Evolutionary conservation across 2,113 vertebrate species (phyloP), one percentile per base, ranked within the genome.

Genomic region (Globicephala melas): DNA sequence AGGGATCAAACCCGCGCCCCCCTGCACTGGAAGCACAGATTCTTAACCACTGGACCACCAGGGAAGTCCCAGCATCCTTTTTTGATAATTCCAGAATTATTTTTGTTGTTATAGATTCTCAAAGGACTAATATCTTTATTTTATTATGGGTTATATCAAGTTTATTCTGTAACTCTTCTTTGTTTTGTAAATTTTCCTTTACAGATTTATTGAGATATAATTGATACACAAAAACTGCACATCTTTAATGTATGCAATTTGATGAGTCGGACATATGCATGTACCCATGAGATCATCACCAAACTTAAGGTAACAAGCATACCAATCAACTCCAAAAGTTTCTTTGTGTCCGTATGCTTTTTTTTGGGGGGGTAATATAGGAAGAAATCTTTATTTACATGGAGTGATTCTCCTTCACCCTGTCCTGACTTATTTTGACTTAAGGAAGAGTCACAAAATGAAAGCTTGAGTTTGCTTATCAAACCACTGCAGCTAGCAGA

Each of bases 351-450:
- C 73, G 6, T 53, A 53, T 53, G 5, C 53, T 53, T 5, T 53
- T 76, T 33, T 17, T 31, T 4, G 5, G 28, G 0, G 4, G 14
- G 6, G 17, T 74, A 63, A 28, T 60, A 7, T 44, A 53, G 12
- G 62, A 82, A 60, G 67, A 20, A 93, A 83, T 67, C 20, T 96
- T 91, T 70, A 33, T 74, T 91, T 67, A 44, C 5, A 70, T 89
- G 33, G 38, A 36, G 8, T 18, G 55, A 20, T 86, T 94, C 36
- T 70, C 44, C 55, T 93, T 31, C 47, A 38, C 4, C 38, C 41
- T 80, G n/a, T 70, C 21, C 26, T 55, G 76, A 80, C 20, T 80
- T 85, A 71, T 36, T 95, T 21, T 53, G 53, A 80, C 23, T 41
- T 71, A 41, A 76, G 12, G 41, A 21, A 17, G 14, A 3, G 23